Base-by-base conservation (phyloP, 2,888 invertebrate genomes). In the Drosophila multiciliata region DNA sequence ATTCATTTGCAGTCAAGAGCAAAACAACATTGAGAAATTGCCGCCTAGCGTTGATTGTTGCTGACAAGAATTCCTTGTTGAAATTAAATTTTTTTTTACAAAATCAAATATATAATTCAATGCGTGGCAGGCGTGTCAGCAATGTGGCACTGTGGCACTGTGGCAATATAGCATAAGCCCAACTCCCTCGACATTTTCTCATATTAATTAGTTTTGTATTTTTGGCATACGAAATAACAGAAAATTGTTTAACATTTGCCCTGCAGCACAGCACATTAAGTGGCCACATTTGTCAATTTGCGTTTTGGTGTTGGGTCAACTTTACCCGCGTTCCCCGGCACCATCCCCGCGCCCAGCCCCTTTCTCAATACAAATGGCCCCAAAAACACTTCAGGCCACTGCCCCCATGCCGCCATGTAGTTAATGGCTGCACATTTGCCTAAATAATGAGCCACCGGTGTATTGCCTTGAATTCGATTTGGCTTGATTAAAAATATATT, bases 401-500 rank as follows among this genome's bases (percentile, higher is more conserved):
- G 50, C 81, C 62, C 64, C 55, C 69, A 33, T 45, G 50, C 81
- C 60, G 26, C 38, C n/a, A n/a, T 83, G 90, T 89, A 89, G 87
- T 89, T 87, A 87, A 87, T 87, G 87, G 87, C 82, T 73, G 75
- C 66, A 88, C 90, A 87, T 89, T 87, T 87, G 88, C 88, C 87
- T 87, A 87, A 87, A 87, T 87, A 87, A 87, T 89, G 87, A 87
- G 90, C 64, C 89, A 89, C 90, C 90, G 90, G 86, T 83, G 87
- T 82, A 87, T 87, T 86, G 89, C 87, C 80, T 85, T 79, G 89
- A 84, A 89, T 86, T 88, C 87, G 90, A 87, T 87, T 85, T 89
- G 74, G 85, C 89, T 85, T 89, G 87, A 87, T 87, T 87, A 87
- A 87, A 87, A 87, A 82, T 85, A 87, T 87, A 88, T 87, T 88